Percentiles rank a stretch among this genome's conserved stretches.
phyloP scores from a whole-genome alignment of 2,888 invertebrate species.

The Halictus ligatus region DNA sequence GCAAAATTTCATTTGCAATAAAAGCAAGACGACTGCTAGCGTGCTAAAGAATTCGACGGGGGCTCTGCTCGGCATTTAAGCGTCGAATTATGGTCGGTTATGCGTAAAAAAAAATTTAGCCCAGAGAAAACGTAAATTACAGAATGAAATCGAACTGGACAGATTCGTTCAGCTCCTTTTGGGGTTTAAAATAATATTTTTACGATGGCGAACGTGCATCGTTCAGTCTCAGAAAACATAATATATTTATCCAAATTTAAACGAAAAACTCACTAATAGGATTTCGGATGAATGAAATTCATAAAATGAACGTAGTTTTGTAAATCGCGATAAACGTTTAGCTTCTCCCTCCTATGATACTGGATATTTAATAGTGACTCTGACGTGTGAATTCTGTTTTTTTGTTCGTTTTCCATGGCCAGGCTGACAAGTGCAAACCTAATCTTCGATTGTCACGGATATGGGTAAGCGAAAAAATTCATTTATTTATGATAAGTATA shows the following conservation, averaged over 20 bases:
- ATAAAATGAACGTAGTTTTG: too few relatives aligned
- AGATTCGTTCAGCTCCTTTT: neutral
- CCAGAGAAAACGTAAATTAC: neutral
- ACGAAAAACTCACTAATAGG: too few relatives aligned
- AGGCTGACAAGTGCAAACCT: slow-evolving; percentile 11
- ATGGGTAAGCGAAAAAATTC: slow-evolving; percentile 44
- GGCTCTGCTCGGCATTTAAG: too few relatives aligned
- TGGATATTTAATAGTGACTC: neutral
- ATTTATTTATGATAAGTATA: slow-evolving; percentile 6
- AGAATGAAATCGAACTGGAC: too few relatives aligned
- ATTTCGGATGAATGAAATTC: too few relatives aligned
- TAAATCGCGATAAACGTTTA: neutral
- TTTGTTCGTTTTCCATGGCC: slow-evolving; percentile 1
- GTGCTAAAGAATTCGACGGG: too few relatives aligned
- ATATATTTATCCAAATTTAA: neutral
- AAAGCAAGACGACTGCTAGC: too few relatives aligned
- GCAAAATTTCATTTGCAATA: too few relatives aligned
- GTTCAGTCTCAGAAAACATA: too few relatives aligned
- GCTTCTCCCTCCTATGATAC: neutral
- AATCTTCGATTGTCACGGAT: slow-evolving; percentile 12
- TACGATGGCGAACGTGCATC: too few relatives aligned
- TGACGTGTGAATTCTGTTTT: slow-evolving; percentile 6
- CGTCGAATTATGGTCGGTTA: too few relatives aligned
- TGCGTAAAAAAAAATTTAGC: neutral
- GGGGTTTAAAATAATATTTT: neutral